Base-by-base conservation (phyloP, 2,888 invertebrate species). In the Cancer borealis region DNA sequence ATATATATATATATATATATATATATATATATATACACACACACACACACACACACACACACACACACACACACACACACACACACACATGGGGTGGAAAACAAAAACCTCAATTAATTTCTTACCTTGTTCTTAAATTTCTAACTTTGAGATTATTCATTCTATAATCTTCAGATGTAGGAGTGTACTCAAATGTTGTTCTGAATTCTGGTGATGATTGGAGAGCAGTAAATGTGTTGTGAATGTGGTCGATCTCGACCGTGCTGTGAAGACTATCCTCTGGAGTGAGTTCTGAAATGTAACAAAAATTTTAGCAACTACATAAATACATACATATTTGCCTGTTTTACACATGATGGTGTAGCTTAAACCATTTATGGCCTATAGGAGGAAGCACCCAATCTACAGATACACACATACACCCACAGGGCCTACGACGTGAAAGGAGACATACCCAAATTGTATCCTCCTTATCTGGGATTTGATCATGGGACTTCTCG, bases 81-180 rank as follows among this genome's bases (percentile, higher is more conserved):
- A 60, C 21, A 60, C 54, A 17, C 1, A 14, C 17, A 54, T 54
- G 54, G 3, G 14, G 12, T 54, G 12, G 39, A 39, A 12, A 54
- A 12, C 8, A 12, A 54, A 17, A 60, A 60, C 21, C 60, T 60
- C 21, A 60, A 39, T 60, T 60, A 21, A 21, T 21, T 30, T 60
- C 21, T 26, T 94, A 94, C 93, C 89, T 60, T 79, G 92, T 92
- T 47, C 93, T 94, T 6, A 92, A 21, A 49, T 92, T 88, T 88
- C 93, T 60, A 49, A 94, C 45, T 8, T 39, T 66, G 30, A 45
- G 8, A 73, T 94, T 94, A 88, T 94, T 94, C 39, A 45, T 60
- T 73, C 92, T 92, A 49, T 60, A 94, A 89, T 94, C 93, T 30
- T 92, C 88, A 47, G 79, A 12, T 45, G n/a, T 92, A 5, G 93